Evolutionary conservation across 2,888 invertebrate species (phyloP).

Genomic region (Luffia ferchaultella): DNA sequence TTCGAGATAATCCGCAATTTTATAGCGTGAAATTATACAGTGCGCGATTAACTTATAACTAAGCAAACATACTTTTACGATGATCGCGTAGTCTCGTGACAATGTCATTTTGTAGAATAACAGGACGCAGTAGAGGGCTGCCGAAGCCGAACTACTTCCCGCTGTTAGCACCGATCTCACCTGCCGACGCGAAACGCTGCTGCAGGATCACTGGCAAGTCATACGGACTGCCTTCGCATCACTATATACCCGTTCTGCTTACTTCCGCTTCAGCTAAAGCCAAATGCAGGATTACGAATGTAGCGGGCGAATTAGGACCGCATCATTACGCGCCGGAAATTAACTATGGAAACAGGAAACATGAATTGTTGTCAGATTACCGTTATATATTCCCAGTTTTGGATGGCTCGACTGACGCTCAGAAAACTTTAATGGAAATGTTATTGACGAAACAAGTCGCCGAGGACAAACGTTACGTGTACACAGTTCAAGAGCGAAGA

Average conservation of each 20-base stretch:
- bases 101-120: constrained; percentile 83
- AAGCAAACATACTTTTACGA: neutral
- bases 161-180: constrained; percentile 79
- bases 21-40: neutral
- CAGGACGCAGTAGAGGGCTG: constrained; percentile 79
- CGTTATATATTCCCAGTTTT: constrained; percentile 78
- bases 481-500: constrained; percentile 76
- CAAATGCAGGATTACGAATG: constrained; percentile 72
- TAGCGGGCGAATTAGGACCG: constrained; percentile 66
- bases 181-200: constrained; percentile 82
- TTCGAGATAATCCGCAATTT: neutral
- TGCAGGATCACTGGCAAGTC: constrained; percentile 83
- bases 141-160: constrained; percentile 87
- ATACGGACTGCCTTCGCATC: constrained; percentile 76
- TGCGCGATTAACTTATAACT: neutral
- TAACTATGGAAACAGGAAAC: constrained; percentile 72
- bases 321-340: constrained; percentile 69
- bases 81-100: constrained; percentile 1
- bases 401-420: constrained; percentile 73
- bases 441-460: constrained; percentile 66
- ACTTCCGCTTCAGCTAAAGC: constrained; percentile 51
- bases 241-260: constrained; percentile 80
- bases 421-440: constrained; percentile 69
- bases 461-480: constrained; percentile 73
- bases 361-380: constrained; percentile 73